A percentile compares a stretch with the other conserved stretches of the same genome.
These are phyloP conservation scores for Cichlasoma orientale DNA, from an alignment of 2,797 vertebrate species.

Conservation along the genomic window DNA sequence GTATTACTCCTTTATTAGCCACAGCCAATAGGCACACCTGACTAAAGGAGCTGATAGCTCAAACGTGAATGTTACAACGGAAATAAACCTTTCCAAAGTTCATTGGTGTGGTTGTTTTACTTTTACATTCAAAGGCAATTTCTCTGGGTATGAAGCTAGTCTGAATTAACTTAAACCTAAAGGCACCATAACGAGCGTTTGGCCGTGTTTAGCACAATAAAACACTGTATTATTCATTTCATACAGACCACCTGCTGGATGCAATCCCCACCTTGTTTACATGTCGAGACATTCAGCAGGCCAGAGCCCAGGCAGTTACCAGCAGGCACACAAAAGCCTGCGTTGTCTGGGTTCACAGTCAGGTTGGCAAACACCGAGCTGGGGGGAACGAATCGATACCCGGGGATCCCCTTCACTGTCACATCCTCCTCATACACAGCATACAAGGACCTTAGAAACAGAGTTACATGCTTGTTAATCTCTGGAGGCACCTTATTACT, in stretches of 20 bases:
- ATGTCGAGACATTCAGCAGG: conserved; percentile 88
- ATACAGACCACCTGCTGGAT: background rate
- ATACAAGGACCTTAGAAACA: conserved; percentile 86
- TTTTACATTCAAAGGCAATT: background rate
- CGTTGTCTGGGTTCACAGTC: conserved; percentile 86
- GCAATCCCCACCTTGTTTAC: conserved; percentile 86
- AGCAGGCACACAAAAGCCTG: conserved; percentile 90
- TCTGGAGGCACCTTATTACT: background rate
- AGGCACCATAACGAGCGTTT: background rate
- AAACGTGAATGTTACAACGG: background rate
- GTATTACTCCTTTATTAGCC: background rate
- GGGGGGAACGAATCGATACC: conserved; percentile 88
- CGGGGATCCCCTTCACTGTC: conserved; percentile 82
- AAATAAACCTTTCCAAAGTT: background rate
- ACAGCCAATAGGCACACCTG: background rate
- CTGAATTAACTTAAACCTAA: background rate
- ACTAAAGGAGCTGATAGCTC: background rate
- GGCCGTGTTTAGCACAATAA: background rate
- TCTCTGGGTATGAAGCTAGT: background rate
- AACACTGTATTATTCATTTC: background rate
- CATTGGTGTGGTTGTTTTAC: background rate
- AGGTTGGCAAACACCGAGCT: conserved; percentile 85
- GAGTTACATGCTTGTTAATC: conserved; percentile 13
- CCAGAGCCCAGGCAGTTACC: conserved; percentile 91
- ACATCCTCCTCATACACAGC: conserved; percentile 84